Evolutionary conservation across 2,888 invertebrate species (phyloP).

Genomic region (Sminthurinus aureus): DNA sequence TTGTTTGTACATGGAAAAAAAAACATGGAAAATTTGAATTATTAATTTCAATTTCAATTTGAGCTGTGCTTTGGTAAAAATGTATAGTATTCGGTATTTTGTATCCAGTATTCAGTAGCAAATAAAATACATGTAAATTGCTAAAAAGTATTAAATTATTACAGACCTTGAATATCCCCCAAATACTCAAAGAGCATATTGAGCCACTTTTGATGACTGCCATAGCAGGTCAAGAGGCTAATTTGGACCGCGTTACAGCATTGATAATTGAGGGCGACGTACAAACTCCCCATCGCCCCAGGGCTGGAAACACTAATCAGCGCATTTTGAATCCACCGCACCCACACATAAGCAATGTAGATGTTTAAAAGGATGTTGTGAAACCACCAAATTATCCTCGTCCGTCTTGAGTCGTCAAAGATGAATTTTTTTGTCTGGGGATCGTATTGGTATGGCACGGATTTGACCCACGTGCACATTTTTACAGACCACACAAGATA

Average conservation of each 20-base stretch:
- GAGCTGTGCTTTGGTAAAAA: too few species aligned
- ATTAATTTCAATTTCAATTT: too few species aligned
- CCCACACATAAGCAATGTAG: not conserved
- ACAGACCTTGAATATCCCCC: not conserved
- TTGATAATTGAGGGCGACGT: not conserved
- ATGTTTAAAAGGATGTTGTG: not conserved
- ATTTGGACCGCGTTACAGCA: not conserved
- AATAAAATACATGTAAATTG: too few species aligned
- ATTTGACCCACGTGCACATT: too few species aligned
- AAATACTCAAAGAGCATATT: constrained; percentile 3
- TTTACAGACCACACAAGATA: too few species aligned
- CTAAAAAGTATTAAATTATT: too few species aligned
- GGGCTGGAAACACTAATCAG: not conserved
- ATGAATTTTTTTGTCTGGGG: not conserved
- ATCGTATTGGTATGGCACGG: not conserved
- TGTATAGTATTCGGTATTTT: too few species aligned
- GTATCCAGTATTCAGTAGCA: too few species aligned
- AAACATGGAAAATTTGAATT: too few species aligned
- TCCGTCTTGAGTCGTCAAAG: not conserved
- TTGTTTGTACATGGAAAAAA: too few species aligned
- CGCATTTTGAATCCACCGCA: not conserved
- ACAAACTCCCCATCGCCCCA: not conserved
- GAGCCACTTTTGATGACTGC: constrained; percentile 1
- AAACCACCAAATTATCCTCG: not conserved
- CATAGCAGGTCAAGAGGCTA: not conserved